phyloP scores from a whole-genome alignment of 2,797 vertebrate species.

The Microctenopoma lineatum region DNA sequence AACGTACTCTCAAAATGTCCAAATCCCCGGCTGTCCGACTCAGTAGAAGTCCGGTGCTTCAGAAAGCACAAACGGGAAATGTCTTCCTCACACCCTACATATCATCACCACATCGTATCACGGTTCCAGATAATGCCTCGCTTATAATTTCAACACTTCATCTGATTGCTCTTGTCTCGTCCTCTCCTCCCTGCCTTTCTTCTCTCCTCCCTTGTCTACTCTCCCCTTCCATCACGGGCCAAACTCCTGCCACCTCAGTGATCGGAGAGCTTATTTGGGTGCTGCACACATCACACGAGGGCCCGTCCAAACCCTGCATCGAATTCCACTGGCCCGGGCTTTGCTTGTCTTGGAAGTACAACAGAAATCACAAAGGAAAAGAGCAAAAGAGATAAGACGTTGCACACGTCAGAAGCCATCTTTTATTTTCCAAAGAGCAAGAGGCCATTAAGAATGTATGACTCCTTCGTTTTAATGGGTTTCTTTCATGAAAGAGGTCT shows the following conservation, averaged over 20 bases:
- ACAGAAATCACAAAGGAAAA: constrained; percentile 74
- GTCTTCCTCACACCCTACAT: constrained; percentile 36
- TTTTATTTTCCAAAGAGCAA: constrained; percentile 58
- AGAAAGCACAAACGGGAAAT: background rate
- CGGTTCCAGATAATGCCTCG: constrained; percentile 24
- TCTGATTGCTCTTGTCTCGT: constrained; percentile 38
- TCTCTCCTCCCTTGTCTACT: constrained; percentile 19
- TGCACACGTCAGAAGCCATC: constrained; percentile 63
- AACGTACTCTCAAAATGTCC: background rate
- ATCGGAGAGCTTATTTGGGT: constrained; percentile 57
- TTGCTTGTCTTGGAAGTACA: constrained; percentile 81
- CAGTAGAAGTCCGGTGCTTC: background rate
- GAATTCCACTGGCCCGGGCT: constrained; percentile 70
- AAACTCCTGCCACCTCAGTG: constrained; percentile 58
- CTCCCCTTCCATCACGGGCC: constrained; percentile 20
- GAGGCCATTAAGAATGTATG: constrained; percentile 62
- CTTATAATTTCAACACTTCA: constrained; percentile 42
- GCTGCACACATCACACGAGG: constrained; percentile 52
- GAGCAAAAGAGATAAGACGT: constrained; percentile 76
- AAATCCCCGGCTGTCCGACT: constrained; percentile 5
- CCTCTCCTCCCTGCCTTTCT: constrained; percentile 5
- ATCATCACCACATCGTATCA: constrained; percentile 52
- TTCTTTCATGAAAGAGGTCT: constrained; percentile 49
- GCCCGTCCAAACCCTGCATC: constrained; percentile 43
- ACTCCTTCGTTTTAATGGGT: constrained; percentile 46